These are phyloP conservation scores for Cecropterus lyciades DNA, from an alignment of 1,140 invertebrate species.

Conservation along the genomic window DNA sequence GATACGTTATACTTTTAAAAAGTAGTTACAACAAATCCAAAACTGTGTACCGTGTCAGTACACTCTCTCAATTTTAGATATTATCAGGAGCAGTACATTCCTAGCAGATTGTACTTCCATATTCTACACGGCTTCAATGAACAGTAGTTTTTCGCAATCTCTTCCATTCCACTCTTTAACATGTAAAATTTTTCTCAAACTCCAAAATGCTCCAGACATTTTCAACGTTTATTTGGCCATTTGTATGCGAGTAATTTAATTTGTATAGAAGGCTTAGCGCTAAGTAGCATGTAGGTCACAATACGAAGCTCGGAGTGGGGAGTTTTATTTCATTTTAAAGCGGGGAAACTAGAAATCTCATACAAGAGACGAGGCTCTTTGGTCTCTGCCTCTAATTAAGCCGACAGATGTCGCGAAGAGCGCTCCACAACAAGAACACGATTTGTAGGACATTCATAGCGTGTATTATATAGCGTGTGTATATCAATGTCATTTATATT, in stretches of 20 bases:
- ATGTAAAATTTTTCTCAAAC: not conserved
- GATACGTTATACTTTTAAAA: too few relatives aligned
- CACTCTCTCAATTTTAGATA: too few relatives aligned
- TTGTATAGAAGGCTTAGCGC: not conserved
- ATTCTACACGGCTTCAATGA: too few relatives aligned
- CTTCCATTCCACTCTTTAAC: too few relatives aligned
- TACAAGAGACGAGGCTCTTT: conserved; percentile 42
- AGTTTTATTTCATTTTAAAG: conserved; percentile 25
- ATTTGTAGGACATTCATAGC: conserved; percentile 40
- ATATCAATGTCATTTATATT: too few relatives aligned
- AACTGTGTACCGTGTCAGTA: too few relatives aligned
- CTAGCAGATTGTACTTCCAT: too few relatives aligned
- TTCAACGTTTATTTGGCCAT: not conserved
- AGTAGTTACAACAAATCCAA: too few relatives aligned
- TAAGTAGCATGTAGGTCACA: conserved; percentile 11
- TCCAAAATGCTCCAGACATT: not conserved
- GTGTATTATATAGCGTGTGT: conserved; percentile 1
- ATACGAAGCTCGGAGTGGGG: not conserved
- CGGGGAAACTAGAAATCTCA: conserved; percentile 29
- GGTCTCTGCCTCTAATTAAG: conserved; percentile 50
- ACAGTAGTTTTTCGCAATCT: too few relatives aligned
- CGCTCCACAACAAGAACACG: conserved; percentile 43
- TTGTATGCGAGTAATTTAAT: conserved; percentile 1
- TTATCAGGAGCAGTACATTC: too few relatives aligned
- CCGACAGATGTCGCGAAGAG: conserved; percentile 38